Percentiles rank a stretch among this genome's conserved stretches.
Evolutionary conservation across 2,888 invertebrate genomes (phyloP).

Genomic region (Mimas tiliae): DNA sequence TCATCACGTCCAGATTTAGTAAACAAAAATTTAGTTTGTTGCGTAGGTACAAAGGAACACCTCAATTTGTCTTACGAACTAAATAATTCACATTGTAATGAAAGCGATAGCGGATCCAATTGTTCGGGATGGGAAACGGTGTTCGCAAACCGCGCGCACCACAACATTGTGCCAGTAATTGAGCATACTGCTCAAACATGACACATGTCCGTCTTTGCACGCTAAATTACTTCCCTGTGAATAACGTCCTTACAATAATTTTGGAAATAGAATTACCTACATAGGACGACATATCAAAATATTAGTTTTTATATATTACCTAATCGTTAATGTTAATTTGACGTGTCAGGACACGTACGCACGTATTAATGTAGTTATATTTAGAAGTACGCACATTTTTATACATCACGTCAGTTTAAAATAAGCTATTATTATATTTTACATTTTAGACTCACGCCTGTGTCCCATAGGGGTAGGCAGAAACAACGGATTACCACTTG

Average conservation of each 20-base stretch:
- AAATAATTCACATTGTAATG: conserved; percentile 31
- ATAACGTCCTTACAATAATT: conserved; percentile 35
- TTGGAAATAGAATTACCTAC: not conserved
- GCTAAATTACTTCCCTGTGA: conserved; percentile 48
- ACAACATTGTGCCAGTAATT: conserved; percentile 48
- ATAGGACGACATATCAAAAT: no score
- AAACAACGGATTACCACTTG: no score
- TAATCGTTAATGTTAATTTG: no score
- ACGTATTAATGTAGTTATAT: no score
- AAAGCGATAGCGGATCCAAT: conserved; percentile 35
- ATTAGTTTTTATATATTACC: no score
- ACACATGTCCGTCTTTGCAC: conserved; percentile 44
- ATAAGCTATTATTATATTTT: no score
- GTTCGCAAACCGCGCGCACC: conserved; percentile 39
- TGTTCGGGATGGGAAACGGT: conserved; percentile 36
- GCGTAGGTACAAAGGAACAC: conserved; percentile 30
- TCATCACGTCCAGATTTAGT: not conserved
- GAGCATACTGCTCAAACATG: conserved; percentile 45
- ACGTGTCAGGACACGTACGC: no score
- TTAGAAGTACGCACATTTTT: no score
- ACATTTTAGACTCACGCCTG: no score
- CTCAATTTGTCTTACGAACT: conserved; percentile 28
- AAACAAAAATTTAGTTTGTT: not conserved
- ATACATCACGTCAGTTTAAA: no score
- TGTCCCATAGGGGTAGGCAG: no score